These are phyloP conservation scores for Aphodius sticticus DNA, from an alignment of 2,888 invertebrate genomes.

Conservation along the genomic window DNA sequence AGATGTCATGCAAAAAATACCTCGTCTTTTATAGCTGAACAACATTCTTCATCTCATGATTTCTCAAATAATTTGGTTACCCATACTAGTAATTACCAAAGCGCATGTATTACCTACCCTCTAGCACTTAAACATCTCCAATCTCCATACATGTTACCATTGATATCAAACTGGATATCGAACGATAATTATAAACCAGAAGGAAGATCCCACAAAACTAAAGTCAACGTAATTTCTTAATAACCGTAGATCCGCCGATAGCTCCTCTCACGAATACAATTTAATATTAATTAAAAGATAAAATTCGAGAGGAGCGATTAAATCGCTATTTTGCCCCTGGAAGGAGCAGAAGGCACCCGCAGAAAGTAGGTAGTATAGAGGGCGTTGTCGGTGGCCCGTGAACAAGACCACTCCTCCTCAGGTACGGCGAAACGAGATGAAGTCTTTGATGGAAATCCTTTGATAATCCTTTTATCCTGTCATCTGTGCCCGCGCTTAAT, in stretches of 20 bases:
- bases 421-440: constrained; percentile 10
- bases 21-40: too few relatives aligned
- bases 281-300: constrained; percentile 10
- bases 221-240: neutral
- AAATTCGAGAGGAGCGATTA: constrained; percentile 14
- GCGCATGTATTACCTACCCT: too few relatives aligned
- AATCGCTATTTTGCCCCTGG: neutral
- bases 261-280: neutral
- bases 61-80: too few relatives aligned
- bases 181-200: neutral
- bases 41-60: too few relatives aligned
- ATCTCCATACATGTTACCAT: neutral
- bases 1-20: too few relatives aligned
- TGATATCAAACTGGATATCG: neutral
- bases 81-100: too few relatives aligned
- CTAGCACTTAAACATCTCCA: neutral
- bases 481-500: constrained; percentile 8
- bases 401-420: neutral
- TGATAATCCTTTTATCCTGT: constrained; percentile 32
- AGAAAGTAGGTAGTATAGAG: neutral
- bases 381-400: neutral
- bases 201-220: neutral
- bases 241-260: neutral
- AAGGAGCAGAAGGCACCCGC: neutral
- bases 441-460: constrained; percentile 40